phyloP scores from a whole-genome alignment of 2,797 vertebrate species.

The Manis javanica region DNA sequence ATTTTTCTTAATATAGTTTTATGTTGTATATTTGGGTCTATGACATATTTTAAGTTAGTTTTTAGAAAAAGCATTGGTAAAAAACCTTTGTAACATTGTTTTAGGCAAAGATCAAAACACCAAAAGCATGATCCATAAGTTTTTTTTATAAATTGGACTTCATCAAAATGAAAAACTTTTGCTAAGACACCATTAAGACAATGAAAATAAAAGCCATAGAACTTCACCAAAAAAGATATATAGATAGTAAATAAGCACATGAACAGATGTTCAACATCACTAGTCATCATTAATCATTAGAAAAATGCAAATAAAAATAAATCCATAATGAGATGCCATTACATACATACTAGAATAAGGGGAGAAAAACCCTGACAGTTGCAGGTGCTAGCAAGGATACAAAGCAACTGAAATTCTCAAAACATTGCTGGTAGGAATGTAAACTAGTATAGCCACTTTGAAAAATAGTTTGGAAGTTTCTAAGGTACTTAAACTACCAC shows the following conservation, averaged over 20 bases:
- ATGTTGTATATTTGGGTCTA: no score
- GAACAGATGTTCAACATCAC: background rate
- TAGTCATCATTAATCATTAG: background rate
- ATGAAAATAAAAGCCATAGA: background rate
- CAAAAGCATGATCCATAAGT: background rate
- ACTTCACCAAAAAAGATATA: background rate
- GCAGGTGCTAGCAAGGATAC: background rate
- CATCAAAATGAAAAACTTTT: conserved; percentile 8
- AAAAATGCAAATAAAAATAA: conserved; percentile 36
- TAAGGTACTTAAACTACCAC: background rate
- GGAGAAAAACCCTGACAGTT: background rate
- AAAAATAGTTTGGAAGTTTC: background rate
- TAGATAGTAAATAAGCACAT: background rate
- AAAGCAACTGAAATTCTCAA: background rate
- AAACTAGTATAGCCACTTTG: background rate
- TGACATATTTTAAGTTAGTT: background rate
- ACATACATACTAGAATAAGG: background rate
- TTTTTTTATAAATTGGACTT: background rate
- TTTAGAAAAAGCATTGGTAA: background rate
- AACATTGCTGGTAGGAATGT: background rate
- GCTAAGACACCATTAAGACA: conserved; percentile 1
- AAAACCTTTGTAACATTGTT: background rate
- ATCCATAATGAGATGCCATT: background rate
- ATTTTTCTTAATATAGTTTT: background rate
- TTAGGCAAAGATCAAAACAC: background rate